Evolutionary conservation across 2,797 vertebrate genomes (phyloP), one percentile per base, ranked within the genome.

Genomic region (Sebastes oblongus): DNA sequence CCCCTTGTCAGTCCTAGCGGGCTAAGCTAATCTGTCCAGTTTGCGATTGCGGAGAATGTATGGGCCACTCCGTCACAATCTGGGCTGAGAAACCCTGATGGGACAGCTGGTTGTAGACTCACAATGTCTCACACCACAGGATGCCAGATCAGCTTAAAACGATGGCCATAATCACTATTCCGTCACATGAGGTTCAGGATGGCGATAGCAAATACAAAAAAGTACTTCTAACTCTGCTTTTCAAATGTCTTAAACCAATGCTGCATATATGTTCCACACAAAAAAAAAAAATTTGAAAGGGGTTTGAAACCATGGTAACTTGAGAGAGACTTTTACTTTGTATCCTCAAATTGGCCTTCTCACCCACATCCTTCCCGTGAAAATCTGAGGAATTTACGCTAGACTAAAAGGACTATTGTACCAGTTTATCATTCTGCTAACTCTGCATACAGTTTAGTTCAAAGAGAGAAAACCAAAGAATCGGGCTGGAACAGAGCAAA

Each of bases 121-220:
- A 24, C 88, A 89, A 86, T 93, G 92, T 92, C 80, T 91, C 80
- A 81, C 92, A 90, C 93, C 90, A 84, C 93, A 82, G 93, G 93
- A 95, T 3, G 62, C 88, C 90, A 89, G 88, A 93, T 90, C 89
- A 82, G 92, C 94, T 95, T 95, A 93, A 90, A 92, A 86, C 29
- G 66, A 88, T 75, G 75, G 71, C 66, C 82, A 62, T 87, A 86
- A 83, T 92, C 84, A 85, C 76, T 87, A 78, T 83, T 90, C 81
- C 69, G 64, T 79, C 85, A 90, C 76, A 80, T 22, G 73, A 75
- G 78, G 84, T 74, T 86, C 64, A 66, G 42, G 25, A 77, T 25
- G 66, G 16, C 9, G 20, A 72, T 65, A 56, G 29, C 80, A 82
- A 83, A 75, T 65, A 71, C 64, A 86, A 83, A 54, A 34, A 52